Conservation (phyloP, 35 echinoderm and acorn worm species). For the Eucidaris tribuloides region DNA sequence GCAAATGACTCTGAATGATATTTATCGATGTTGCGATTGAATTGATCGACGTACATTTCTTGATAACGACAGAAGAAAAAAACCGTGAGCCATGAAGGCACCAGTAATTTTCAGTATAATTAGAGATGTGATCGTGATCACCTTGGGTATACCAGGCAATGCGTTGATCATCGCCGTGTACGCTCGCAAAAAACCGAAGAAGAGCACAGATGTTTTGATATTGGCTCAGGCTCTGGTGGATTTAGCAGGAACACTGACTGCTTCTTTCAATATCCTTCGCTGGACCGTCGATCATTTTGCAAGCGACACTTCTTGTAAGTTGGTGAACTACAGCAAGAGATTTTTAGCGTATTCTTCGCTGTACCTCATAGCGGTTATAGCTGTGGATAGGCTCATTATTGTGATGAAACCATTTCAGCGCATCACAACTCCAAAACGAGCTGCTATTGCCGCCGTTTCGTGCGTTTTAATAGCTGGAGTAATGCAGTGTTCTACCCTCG, state of each 20-base stretch:
- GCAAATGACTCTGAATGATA: too few relatives aligned
- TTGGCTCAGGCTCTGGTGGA: not conserved
- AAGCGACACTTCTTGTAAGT: not conserved
- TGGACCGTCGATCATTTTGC: not conserved
- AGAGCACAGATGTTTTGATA: not conserved
- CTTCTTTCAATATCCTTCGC: not conserved
- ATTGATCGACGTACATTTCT: too few relatives aligned
- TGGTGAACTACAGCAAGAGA: not conserved
- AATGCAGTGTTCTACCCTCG: not conserved
- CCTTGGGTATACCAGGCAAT: not conserved
- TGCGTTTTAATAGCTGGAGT: not conserved
- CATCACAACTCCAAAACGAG: not conserved
- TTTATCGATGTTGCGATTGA: too few relatives aligned
- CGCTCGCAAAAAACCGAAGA: not conserved
- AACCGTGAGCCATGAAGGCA: not conserved
- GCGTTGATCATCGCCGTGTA: not conserved
- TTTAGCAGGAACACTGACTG: not conserved
- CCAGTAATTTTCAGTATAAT: not conserved
- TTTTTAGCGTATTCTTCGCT: not conserved
- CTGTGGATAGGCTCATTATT: not conserved
- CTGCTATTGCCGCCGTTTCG: not conserved
- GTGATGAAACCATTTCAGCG: not conserved
- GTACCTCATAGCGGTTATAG: not conserved
- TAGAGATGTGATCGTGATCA: not conserved
- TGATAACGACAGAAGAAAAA: too few relatives aligned